Evolutionary conservation across 2,888 invertebrate species (phyloP).

Genomic region (Loripinus fragilis): DNA sequence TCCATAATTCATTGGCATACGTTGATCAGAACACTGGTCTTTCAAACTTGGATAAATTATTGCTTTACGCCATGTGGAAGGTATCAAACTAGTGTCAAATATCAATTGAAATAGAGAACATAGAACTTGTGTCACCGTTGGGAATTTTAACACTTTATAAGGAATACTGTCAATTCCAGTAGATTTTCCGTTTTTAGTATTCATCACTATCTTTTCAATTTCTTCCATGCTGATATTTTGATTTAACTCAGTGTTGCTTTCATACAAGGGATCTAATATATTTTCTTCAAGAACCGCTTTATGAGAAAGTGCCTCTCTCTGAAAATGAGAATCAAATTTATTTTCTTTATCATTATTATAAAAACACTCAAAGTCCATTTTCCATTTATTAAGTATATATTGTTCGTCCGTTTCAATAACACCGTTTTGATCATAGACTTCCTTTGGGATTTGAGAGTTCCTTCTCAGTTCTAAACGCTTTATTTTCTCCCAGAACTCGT

Average conservation of each 20-base stretch:
- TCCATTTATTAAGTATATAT: background rate
- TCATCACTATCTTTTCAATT: conserved; percentile 10
- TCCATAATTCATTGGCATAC: conserved; percentile 48
- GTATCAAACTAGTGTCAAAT: conserved; percentile 32
- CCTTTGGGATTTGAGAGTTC: background rate
- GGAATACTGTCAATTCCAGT: conserved; percentile 26
- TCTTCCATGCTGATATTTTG: background rate
- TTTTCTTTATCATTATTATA: background rate
- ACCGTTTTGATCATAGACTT: background rate
- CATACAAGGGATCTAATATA: background rate
- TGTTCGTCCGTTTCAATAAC: background rate
- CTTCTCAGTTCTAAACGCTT: conserved; percentile 33
- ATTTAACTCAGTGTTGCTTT: background rate
- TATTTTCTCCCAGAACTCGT: conserved; percentile 47
- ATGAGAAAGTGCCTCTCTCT: background rate
- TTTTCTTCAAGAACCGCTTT: background rate
- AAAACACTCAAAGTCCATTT: background rate
- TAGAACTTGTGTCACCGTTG: conserved; percentile 18
- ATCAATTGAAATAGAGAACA: conserved; percentile 37
- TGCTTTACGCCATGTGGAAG: conserved; percentile 30
- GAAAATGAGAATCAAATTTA: background rate
- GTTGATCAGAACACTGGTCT: conserved; percentile 27
- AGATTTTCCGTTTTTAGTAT: conserved; percentile 11
- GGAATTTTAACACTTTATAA: conserved; percentile 34
- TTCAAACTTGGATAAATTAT: conserved; percentile 38